These are phyloP conservation scores for Epizoanthus scotinus DNA, from an alignment of 92 coral and sea anemone species.

Conservation along the genomic window DNA sequence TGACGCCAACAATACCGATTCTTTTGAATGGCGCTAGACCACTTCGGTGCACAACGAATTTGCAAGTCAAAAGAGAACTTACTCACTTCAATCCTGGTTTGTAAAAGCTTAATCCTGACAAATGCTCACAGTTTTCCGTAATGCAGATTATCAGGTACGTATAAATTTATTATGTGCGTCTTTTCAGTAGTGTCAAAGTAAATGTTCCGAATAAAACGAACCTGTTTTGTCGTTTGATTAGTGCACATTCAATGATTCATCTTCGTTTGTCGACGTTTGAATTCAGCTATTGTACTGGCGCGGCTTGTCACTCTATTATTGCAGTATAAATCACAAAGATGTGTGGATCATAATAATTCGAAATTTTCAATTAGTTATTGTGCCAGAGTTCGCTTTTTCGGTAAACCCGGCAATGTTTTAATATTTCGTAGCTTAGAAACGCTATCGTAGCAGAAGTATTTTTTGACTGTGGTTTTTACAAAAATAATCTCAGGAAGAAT, in stretches of 20 bases:
- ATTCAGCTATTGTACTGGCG: slow-evolving; percentile 47
- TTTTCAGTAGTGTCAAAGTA: neutral
- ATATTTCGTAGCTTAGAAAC: slow-evolving; percentile 22
- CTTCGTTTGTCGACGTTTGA: slow-evolving; percentile 49
- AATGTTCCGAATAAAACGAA: neutral
- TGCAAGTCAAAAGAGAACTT: slow-evolving; percentile 52
- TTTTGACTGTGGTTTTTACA: neutral
- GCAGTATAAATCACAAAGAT: slow-evolving; percentile 8
- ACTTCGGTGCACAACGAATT: slow-evolving; percentile 59
- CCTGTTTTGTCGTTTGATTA: neutral
- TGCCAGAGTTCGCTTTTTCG: slow-evolving; percentile 11
- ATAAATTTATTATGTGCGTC: neutral
- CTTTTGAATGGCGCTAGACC: slow-evolving; percentile 88
- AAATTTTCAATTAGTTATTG: slow-evolving; percentile 40
- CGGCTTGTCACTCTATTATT: slow-evolving; percentile 35
- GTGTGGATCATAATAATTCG: slow-evolving; percentile 24
- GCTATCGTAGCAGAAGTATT: neutral
- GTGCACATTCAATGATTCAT: slow-evolving; percentile 51
- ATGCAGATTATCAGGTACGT: slow-evolving; percentile 36
- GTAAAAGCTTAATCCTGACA: slow-evolving; percentile 3
- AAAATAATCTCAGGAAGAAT: neutral
- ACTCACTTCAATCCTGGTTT: slow-evolving; percentile 23
- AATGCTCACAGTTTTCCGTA: slow-evolving; percentile 16
- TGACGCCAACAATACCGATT: slow-evolving; percentile 70
- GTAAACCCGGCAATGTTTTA: neutral